Conservation (phyloP, 2,888 invertebrate species). For the Spisula solida region DNA sequence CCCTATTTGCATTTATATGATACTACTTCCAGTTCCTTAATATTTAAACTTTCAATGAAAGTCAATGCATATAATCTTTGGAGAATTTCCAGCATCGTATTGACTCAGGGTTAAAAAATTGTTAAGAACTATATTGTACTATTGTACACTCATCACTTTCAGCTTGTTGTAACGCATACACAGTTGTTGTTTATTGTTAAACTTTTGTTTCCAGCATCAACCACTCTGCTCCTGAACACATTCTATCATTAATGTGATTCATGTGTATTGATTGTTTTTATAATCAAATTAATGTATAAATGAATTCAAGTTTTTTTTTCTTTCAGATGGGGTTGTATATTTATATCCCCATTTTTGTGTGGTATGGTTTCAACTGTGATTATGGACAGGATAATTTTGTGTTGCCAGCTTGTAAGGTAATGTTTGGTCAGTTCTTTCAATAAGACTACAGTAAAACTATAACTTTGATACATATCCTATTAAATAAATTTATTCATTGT, state of each 20-base stretch:
- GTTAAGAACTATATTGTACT: no score
- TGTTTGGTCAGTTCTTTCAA: not conserved
- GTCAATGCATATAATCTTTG: no score
- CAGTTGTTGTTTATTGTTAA: not conserved
- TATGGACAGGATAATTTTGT: conserved; percentile 36
- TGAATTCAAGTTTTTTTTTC: not conserved
- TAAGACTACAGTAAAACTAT: not conserved
- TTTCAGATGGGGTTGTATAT: conserved; percentile 57
- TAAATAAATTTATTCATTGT: no score
- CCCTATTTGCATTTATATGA: no score
- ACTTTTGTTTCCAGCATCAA: not conserved
- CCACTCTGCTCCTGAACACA: no score
- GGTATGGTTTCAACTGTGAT: conserved; percentile 53
- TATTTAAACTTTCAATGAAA: no score
- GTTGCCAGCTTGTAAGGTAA: conserved; percentile 44
- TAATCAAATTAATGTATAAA: not conserved
- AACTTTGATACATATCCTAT: no score
- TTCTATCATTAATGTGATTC: not conserved
- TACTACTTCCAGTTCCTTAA: no score
- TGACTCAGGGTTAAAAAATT: no score
- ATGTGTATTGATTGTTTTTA: not conserved
- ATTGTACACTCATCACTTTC: no score
- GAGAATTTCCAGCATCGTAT: no score
- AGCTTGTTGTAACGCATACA: no score
- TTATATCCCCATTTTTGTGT: conserved; percentile 40